Conservation (phyloP, 23 tunicate genomes). For the Ascidia mentula region DNA sequence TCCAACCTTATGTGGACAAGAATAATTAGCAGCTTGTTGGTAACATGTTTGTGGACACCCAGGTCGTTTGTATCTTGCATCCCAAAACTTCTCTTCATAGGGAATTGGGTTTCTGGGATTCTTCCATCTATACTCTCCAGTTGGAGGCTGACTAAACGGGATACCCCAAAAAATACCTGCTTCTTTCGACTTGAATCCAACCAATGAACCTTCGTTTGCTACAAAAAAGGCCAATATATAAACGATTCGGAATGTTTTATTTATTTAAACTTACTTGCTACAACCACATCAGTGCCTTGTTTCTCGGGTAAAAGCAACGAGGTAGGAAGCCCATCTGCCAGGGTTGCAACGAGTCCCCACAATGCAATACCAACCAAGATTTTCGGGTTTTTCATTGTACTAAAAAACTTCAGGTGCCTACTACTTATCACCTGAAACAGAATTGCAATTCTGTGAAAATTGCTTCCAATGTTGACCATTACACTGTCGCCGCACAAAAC, state of each 20-base stretch:
- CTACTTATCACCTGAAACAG: too few relatives aligned
- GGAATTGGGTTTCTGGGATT: slow-evolving; percentile 50
- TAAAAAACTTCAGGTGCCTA: too few relatives aligned
- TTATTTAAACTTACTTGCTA: too few relatives aligned
- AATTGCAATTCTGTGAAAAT: too few relatives aligned
- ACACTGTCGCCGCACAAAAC: too few relatives aligned
- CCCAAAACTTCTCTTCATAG: slow-evolving; percentile 32
- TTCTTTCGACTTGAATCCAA: not conserved
- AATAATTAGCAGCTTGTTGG: slow-evolving; percentile 58
- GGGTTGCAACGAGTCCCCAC: not conserved
- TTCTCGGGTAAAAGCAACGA: not conserved
- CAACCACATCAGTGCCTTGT: not conserved
- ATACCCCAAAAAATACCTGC: slow-evolving; percentile 55
- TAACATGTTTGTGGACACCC: slow-evolving; percentile 70
- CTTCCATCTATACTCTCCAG: slow-evolving; percentile 62
- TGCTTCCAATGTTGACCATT: too few relatives aligned
- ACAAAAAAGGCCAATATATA: too few relatives aligned
- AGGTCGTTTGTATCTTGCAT: slow-evolving; percentile 73
- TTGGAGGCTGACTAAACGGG: slow-evolving; percentile 82
- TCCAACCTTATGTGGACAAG: slow-evolving; percentile 64
- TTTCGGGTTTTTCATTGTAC: not conserved
- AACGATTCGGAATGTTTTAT: too few relatives aligned
- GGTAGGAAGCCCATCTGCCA: not conserved
- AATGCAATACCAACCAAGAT: not conserved
- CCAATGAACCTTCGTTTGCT: not conserved